Evolutionary conservation across 2,888 invertebrate genomes (phyloP).

Genomic region (Nephrocerus scutellatus): DNA sequence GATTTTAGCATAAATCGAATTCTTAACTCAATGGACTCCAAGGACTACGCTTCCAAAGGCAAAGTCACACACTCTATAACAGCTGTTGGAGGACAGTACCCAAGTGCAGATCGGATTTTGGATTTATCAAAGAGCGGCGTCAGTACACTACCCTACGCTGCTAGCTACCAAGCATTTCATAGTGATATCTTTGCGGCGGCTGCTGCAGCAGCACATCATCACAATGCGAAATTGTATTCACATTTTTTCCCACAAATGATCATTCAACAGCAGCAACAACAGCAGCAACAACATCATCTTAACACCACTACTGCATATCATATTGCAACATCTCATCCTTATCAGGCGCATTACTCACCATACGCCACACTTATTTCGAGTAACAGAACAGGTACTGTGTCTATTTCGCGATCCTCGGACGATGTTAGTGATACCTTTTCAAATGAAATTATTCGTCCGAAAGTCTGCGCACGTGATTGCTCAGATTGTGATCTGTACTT

Average conservation of each 20-base stretch:
- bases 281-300: constrained; percentile 3
- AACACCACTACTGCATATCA: constrained; percentile 11
- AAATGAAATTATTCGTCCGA: constrained; percentile 21
- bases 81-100: too few relatives aligned
- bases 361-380: too few relatives aligned
- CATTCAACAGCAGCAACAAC: constrained; percentile 9
- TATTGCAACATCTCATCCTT: neutral
- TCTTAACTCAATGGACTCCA: constrained; percentile 19
- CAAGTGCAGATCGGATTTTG: too few relatives aligned
- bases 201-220: too few relatives aligned
- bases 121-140: too few relatives aligned
- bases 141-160: constrained; percentile 5
- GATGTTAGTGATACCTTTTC: too few relatives aligned
- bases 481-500: too few relatives aligned
- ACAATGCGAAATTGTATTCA: constrained; percentile 40
- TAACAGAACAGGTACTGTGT: too few relatives aligned
- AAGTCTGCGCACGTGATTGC: constrained; percentile 31
- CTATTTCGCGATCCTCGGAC: too few relatives aligned
- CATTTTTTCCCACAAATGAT: constrained; percentile 41
- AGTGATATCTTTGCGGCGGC: constrained; percentile 34
- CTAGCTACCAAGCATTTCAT: constrained; percentile 25
- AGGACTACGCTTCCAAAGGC: constrained; percentile 10
- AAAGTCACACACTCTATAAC: neutral
- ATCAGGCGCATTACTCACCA: too few relatives aligned
- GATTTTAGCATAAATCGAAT: constrained; percentile 46